Base-by-base conservation (phyloP, 1,140 invertebrate species). In the Myzus persicae region DNA sequence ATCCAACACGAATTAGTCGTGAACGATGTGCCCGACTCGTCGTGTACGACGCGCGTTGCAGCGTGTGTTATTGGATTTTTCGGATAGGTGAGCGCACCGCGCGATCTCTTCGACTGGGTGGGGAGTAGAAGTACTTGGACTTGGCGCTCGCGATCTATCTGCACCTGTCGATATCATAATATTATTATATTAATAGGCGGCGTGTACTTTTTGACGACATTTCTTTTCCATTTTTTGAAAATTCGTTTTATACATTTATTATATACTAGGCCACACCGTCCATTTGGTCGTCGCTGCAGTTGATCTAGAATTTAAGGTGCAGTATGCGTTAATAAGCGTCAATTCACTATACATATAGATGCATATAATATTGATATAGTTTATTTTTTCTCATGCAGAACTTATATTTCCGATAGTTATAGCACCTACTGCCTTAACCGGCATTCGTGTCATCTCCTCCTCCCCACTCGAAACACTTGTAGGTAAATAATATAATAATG, bases 401-500 rank as follows among this genome's bases (percentile, higher is more conserved):
- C 59, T 2, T 14, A 31, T n/a, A n/a, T n/a, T 67, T 67, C 18
- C 59, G 31, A n/a, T 67, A 3, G 26, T 59, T 31, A 8, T 59
- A 6, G 6, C 38, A 82, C 36, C 81, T 82, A 7, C 3, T 1
- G 26, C 38, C 82, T 31, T 67, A 38, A 42, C 40, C 24, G 24
- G 42, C 40, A 2, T 42, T 84, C 2, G 40, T 24, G 82, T 84
- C 24, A 26, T 24, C 24, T 0, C 31, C 1, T 0, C 7, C 26
- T 3, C 14, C 9, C 22, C 48, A 0, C 24, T 18, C 4, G 59
- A 67, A 67, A n/a, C 4, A n/a, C 31, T 0, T 31, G 22, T 48
- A 48, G 46, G 54, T n/a, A 76, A 76, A 76, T 76, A 76, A 76
- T 76, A 76, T 76, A n/a, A 76, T 76, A 76, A n/a, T 76, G 36